Evolutionary conservation across 1,140 invertebrate species (phyloP).

Genomic region (Euschistus heros): DNA sequence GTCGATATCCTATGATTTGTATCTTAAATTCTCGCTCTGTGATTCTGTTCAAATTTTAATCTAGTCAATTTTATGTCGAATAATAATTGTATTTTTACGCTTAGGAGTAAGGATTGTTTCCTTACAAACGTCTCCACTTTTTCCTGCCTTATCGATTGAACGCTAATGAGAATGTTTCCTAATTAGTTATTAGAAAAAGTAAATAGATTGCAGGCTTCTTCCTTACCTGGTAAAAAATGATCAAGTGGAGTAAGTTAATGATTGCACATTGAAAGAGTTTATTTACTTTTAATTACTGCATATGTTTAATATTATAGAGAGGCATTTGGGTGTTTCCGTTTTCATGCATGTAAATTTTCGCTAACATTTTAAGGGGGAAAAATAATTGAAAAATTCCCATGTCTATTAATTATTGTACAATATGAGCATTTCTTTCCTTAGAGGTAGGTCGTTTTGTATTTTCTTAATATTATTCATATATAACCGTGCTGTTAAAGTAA

Average conservation of each 20-base stretch:
- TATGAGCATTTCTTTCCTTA: too few species aligned
- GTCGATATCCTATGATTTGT: conserved; percentile 15
- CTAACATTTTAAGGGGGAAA: too few species aligned
- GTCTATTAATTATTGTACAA: too few species aligned
- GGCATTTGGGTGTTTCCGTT: too few species aligned
- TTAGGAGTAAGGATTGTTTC: conserved; percentile 7
- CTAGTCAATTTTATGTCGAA: conserved; percentile 20
- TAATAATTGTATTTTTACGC: conserved; percentile 15
- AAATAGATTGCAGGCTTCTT: conserved; percentile 2
- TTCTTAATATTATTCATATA: too few species aligned
- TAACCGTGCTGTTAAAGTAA: too few species aligned
- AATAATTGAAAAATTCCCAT: too few species aligned
- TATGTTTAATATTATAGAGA: not conserved
- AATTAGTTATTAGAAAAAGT: conserved; percentile 4
- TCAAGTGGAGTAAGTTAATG: too few species aligned
- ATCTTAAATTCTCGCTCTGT: conserved; percentile 15
- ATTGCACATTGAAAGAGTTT: not conserved
- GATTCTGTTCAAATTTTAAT: conserved; percentile 19
- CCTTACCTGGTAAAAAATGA: not conserved
- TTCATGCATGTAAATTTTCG: too few species aligned
- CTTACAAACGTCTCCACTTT: conserved; percentile 9
- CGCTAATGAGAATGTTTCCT: not conserved
- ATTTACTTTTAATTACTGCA: conserved; percentile 5
- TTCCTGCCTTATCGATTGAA: not conserved
- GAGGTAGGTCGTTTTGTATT: too few species aligned